phyloP scores from a whole-genome alignment of 2,888 invertebrate genomes.

The Diogma glabrata region DNA sequence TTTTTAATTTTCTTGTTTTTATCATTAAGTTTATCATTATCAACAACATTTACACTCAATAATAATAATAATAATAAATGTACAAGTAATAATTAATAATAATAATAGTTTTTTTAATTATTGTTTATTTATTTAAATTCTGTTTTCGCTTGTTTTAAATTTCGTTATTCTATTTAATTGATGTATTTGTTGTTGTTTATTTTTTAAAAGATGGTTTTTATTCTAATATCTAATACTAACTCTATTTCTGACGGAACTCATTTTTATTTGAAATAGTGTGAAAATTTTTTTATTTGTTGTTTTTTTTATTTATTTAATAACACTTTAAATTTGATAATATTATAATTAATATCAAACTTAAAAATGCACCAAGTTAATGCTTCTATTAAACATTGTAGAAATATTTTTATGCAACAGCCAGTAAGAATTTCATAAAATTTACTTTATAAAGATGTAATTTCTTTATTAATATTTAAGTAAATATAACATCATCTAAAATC shows the following conservation, averaged over 20 bases:
- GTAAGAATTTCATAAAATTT: too few species aligned
- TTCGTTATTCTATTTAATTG: conserved; percentile 8
- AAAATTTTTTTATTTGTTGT: neutral
- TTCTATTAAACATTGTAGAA: too few species aligned
- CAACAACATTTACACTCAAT: conserved; percentile 9
- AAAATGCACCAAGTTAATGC: too few species aligned
- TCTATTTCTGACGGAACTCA: conserved; percentile 9
- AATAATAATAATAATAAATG: too few species aligned
- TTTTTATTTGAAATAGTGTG: neutral
- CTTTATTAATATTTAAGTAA: too few species aligned
- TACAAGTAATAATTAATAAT: conserved; percentile 5
- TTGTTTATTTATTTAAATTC: conserved; percentile 9
- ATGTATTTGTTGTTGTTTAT: neutral
- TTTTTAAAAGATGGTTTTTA: conserved; percentile 1
- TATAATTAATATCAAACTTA: too few species aligned
- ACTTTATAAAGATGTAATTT: too few species aligned
- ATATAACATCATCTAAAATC: too few species aligned
- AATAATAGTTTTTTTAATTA: conserved; percentile 9
- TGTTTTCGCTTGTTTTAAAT: too few species aligned
- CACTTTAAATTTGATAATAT: conserved; percentile 1
- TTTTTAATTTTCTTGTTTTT: conserved; percentile 4
- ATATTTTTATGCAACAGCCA: too few species aligned
- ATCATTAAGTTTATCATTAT: neutral
- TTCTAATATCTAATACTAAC: too few species aligned
- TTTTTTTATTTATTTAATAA: conserved; percentile 4